phyloP scores from a whole-genome alignment of 2,888 invertebrate species.

The Eupeodes latifasciatus region DNA sequence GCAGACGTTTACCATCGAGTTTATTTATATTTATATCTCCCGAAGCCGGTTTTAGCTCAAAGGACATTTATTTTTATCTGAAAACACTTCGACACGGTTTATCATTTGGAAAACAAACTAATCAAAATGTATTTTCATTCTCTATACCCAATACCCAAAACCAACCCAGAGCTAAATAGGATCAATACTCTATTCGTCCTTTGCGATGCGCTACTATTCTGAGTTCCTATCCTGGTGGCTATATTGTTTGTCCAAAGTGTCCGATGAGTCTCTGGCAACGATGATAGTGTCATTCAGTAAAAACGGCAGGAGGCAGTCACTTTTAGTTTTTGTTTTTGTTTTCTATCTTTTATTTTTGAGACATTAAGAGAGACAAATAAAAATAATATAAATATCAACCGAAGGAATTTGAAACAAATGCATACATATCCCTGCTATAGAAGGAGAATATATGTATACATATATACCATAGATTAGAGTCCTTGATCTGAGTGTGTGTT shows the following conservation, averaged over 20 bases:
- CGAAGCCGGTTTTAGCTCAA: conserved; percentile 51
- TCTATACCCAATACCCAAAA: background rate
- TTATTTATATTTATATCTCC: background rate
- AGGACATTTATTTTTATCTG: conserved; percentile 64
- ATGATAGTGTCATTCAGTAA: conserved; percentile 70
- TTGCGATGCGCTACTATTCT: background rate
- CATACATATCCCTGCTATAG: conserved; percentile 45
- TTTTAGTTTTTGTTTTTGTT: background rate
- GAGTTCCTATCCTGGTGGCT: background rate
- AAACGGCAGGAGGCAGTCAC: conserved; percentile 61
- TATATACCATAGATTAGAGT: conserved; percentile 18
- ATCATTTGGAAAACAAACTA: conserved; percentile 71
- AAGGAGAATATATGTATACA: background rate
- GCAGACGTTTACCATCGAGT: background rate
- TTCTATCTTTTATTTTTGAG: background rate
- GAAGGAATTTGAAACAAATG: conserved; percentile 37
- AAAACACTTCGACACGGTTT: conserved; percentile 73
- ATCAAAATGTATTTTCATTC: conserved; percentile 54
- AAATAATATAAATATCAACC: conserved; percentile 34
- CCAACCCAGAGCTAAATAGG: conserved; percentile 36
- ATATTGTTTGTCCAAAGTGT: conserved; percentile 65
- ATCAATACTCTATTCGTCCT: conserved; percentile 32
- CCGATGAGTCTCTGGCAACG: conserved; percentile 36
- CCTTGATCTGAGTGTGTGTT: conserved; percentile 18
- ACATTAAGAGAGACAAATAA: background rate